Evolutionary conservation across 2,113 vertebrate genomes (phyloP), one percentile per base, ranked within the genome.

Genomic region (Micromys minutus): DNA sequence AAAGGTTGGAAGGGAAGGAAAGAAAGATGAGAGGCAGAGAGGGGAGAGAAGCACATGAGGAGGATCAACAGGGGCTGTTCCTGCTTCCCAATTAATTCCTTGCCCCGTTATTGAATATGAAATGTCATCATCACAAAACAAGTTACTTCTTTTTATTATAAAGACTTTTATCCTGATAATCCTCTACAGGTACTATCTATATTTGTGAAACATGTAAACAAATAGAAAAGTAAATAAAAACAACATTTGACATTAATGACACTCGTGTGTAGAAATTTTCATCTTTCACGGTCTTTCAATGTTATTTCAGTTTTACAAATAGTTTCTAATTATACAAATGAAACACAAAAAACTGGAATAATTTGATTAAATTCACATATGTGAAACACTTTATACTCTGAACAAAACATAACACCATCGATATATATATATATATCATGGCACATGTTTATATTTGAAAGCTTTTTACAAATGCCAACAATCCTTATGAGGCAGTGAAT

Each of bases 41-140:
- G 71, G 85, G 29, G 5, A 42, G 7, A 1, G 21, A 63, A 22
- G 0, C 21, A 8, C 29, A 1, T 31, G 65, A 65, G 12, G 45
- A 84, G 63, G 39, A 29, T 19, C 55, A n/a, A 69, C 12, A 93
- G 80, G 59, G 5, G 19, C 3, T 1, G 26, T 63, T 91, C 22
- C 31, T 90, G 81, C 11, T 59, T 16, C 24, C n/a, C 50, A 55
- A 10, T 59, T 85, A 77, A 90, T 69, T 94, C 4, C 52, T 91
- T 45, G 71, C 77, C 39, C 3, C 55, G 22, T 84, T 22, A 79
- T 55, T 88, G 8, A 24, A 42, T 67, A 79, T 69, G 31, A 87
- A 69, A 63, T 71, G 0, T 42, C 87, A 90, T 57, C 13, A 91
- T 72, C 86, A 84, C 55, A 95, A 85, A 91, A 63, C 59, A 74